phyloP scores from a whole-genome alignment of 2,888 invertebrate genomes.

The Cybosia mesomella region DNA sequence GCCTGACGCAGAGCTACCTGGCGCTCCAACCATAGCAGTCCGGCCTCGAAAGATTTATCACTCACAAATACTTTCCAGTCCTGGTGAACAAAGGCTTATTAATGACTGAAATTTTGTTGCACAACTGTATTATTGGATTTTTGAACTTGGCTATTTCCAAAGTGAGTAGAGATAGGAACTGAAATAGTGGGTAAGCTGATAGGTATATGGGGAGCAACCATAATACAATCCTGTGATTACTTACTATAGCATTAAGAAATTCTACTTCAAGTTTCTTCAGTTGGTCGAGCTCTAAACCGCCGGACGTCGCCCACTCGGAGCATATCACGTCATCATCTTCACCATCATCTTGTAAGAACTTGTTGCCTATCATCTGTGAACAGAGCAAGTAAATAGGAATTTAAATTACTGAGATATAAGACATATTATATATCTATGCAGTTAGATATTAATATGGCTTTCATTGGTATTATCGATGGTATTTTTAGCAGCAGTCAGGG shows the following conservation, averaged over 20 bases:
- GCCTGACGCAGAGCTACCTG: conserved; percentile 92
- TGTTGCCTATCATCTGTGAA: conserved; percentile 97
- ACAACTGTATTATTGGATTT: too few species aligned
- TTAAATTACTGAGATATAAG: background rate
- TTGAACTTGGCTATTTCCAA: too few species aligned
- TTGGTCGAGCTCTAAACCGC: conserved; percentile 91
- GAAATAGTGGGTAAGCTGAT: too few species aligned
- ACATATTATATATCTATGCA: too few species aligned
- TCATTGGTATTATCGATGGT: too few species aligned
- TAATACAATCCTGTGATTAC: conserved; percentile 60
- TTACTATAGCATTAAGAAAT: conserved; percentile 96
- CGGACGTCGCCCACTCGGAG: conserved; percentile 97
- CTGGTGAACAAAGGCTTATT: conserved; percentile 77
- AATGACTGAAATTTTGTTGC: background rate
- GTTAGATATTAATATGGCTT: too few species aligned
- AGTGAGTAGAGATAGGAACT: too few species aligned
- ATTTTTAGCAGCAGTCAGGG: too few species aligned
- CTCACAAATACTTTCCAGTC: conserved; percentile 95
- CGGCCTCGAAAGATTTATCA: conserved; percentile 91
- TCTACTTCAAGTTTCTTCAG: conserved; percentile 95
- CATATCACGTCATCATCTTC: conserved; percentile 96
- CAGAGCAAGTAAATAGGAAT: background rate
- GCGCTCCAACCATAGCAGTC: conserved; percentile 90
- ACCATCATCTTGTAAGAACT: conserved; percentile 97
- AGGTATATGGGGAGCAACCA: background rate